Percentiles rank a stretch among this genome's conserved stretches.
Evolutionary conservation across 2,113 vertebrate species (phyloP).

Genomic region (Elgaria multicarinata): DNA sequence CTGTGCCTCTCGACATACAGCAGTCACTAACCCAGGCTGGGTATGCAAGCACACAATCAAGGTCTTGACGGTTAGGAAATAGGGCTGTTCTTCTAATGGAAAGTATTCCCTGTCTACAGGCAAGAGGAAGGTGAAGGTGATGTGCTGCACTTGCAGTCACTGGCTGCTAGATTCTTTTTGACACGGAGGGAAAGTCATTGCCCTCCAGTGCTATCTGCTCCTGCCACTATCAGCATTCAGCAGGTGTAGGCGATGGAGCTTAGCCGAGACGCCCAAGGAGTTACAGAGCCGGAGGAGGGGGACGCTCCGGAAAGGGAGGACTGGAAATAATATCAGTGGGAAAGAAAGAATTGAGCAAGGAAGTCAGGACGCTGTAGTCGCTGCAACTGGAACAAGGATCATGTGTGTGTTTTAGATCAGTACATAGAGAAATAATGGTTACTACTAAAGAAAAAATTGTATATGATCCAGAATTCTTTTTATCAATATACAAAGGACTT

Average conservation of each 20-base stretch:
- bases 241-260: conserved; percentile 47
- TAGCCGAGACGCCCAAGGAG: neutral
- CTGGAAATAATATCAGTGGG: conserved; percentile 37
- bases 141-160: conserved; percentile 54
- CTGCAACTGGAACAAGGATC: conserved; percentile 61
- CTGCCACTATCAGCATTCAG: conserved; percentile 42
- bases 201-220: conserved; percentile 61
- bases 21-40: neutral
- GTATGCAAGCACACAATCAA: conserved; percentile 39
- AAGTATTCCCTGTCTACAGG: conserved; percentile 49
- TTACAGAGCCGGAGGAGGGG: neutral
- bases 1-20: conserved; percentile 17
- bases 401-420: too few species aligned
- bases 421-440: too few species aligned
- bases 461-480: too few species aligned
- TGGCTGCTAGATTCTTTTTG: conserved; percentile 51
- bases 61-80: conserved; percentile 31
- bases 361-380: conserved; percentile 44
- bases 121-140: conserved; percentile 58
- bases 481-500: too few species aligned
- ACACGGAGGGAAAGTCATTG: conserved; percentile 55
- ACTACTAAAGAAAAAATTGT: too few species aligned
- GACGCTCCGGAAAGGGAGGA: neutral
- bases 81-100: conserved; percentile 43
- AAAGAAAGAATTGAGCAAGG: conserved; percentile 13